phyloP scores from a whole-genome alignment of 2,113 vertebrate genomes.

The Anser cygnoides region DNA sequence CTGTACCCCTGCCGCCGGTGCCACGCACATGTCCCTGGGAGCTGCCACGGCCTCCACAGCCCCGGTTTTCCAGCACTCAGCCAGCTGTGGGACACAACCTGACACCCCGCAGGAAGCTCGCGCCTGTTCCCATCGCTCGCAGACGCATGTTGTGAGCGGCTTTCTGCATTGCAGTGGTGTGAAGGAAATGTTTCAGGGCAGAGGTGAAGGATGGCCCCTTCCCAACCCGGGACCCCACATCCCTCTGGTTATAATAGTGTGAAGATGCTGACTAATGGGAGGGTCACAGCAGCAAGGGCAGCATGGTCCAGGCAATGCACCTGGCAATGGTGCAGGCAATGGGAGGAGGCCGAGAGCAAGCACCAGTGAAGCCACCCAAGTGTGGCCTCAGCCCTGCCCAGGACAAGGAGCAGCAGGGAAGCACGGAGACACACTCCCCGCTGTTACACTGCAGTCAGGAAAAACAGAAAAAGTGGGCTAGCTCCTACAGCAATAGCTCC shows the following conservation, averaged over 20 bases:
- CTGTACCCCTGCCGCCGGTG: neutral
- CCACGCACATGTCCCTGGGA: fast-evolving
- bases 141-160: neutral
- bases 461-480: neutral
- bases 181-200: neutral
- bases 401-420: neutral
- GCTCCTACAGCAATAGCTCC: neutral
- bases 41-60: fast-evolving
- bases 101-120: neutral
- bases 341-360: neutral
- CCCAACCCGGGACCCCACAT: neutral
- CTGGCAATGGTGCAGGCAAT: neutral
- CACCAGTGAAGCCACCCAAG: fast-evolving
- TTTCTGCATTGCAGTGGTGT: neutral
- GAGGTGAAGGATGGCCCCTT: neutral
- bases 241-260: neutral
- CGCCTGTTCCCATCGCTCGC: neutral
- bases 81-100: neutral
- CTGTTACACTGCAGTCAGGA: neutral
- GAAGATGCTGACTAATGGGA: neutral
- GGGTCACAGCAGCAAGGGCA: neutral
- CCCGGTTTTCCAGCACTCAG: neutral
- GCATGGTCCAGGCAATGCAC: neutral
- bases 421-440: fast-evolving
- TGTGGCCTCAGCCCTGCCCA: neutral